A percentile compares a stretch with the other conserved stretches of the same genome.
Evolutionary conservation across 2,797 vertebrate genomes (phyloP).

Genomic region (Bucorvus abyssinicus): DNA sequence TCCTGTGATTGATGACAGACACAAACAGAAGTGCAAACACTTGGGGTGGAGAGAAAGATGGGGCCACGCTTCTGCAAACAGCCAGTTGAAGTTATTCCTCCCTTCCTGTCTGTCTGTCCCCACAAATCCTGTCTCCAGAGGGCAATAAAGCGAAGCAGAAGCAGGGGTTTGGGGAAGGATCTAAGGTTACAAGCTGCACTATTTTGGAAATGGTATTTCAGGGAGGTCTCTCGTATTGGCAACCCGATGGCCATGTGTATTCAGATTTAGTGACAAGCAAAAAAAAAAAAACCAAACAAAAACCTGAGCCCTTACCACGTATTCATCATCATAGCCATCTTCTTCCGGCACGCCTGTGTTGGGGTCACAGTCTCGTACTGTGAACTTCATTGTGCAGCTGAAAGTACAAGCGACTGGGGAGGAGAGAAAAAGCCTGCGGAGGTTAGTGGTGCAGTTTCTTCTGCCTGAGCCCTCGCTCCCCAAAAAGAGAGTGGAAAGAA

Average conservation of each 20-base stretch:
- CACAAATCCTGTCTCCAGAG: neutral
- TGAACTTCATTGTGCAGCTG: constrained; percentile 96
- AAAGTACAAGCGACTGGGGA: constrained; percentile 89
- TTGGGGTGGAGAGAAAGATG: neutral
- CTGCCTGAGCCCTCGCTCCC: neutral
- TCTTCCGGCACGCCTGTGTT: constrained; percentile 92
- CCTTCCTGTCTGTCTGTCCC: neutral
- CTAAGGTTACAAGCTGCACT: fast-evolving
- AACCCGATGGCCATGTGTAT: fast-evolving
- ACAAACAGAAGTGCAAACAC: neutral
- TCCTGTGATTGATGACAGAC: neutral
- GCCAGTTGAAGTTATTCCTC: neutral
- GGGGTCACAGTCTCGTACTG: constrained; percentile 93
- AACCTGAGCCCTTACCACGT: constrained; percentile 82
- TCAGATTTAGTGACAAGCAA: neutral
- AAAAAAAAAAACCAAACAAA: too few species aligned
- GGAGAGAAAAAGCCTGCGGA: neutral
- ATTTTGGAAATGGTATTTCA: neutral
- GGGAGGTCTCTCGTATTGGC: neutral
- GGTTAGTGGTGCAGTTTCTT: neutral
- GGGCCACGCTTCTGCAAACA: neutral
- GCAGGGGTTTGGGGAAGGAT: neutral
- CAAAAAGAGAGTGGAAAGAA: neutral
- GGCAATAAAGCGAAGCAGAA: neutral
- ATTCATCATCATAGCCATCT: constrained; percentile 95